phyloP scores from a whole-genome alignment of 2,797 vertebrate genomes.

The Diplodus puntazzo region DNA sequence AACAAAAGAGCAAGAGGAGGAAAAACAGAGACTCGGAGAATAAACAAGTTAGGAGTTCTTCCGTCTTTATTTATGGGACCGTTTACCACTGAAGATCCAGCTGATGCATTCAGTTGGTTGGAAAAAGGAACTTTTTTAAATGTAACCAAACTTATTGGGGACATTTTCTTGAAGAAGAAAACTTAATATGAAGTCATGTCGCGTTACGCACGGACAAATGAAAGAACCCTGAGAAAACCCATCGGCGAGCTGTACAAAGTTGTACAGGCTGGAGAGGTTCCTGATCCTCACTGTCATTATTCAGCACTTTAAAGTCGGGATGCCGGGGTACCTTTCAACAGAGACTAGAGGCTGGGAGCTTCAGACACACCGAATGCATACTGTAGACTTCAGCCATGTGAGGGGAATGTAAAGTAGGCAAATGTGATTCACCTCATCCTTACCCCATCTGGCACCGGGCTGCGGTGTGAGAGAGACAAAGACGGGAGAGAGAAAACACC shows the following conservation, averaged over 20 bases:
- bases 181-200: constrained; percentile 11
- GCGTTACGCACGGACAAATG: constrained; percentile 22
- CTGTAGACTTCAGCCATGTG: constrained; percentile 62
- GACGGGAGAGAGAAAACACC: constrained; percentile 19
- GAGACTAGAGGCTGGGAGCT: constrained; percentile 35
- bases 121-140: constrained; percentile 11
- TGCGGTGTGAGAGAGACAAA: constrained; percentile 43
- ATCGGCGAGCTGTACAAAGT: constrained; percentile 11
- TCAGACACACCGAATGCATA: constrained; percentile 50
- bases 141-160: constrained; percentile 26
- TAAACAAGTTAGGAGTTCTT: not conserved
- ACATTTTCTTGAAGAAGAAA: constrained; percentile 7
- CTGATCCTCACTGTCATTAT: constrained; percentile 56
- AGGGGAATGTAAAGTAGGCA: constrained; percentile 62
- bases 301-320: constrained; percentile 61
- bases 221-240: constrained; percentile 21
- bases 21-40: not conserved
- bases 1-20: not conserved
- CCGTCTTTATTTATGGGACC: not conserved
- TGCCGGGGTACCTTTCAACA: constrained; percentile 54
- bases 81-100: not conserved
- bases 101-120: not conserved
- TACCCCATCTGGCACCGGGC: constrained; percentile 59
- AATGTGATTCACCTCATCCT: constrained; percentile 65
- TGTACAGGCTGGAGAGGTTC: constrained; percentile 29